phyloP scores from a whole-genome alignment of 2,113 vertebrate species.

The Prietella phreatophila region DNA sequence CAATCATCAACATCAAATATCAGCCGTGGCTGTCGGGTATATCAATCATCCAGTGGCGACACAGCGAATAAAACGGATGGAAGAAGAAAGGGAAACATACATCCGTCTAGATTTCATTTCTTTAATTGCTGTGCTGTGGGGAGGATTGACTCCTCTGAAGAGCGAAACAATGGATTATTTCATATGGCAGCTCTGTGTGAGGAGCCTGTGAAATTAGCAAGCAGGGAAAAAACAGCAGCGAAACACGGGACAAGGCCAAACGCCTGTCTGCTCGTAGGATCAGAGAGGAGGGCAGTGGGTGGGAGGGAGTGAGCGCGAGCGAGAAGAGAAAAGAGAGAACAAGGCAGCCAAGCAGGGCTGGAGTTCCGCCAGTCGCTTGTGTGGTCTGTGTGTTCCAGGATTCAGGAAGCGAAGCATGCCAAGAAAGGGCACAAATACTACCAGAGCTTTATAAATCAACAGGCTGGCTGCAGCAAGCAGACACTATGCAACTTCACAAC shows the following conservation, averaged over 20 bases:
- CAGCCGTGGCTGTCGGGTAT: constrained; percentile 42
- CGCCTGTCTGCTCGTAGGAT: constrained; percentile 43
- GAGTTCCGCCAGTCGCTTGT: constrained; percentile 56
- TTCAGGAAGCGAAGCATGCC: constrained; percentile 55
- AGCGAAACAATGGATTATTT: constrained; percentile 74
- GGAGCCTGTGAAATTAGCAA: constrained; percentile 51
- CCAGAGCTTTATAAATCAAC: constrained; percentile 52
- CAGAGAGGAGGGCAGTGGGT: constrained; percentile 42
- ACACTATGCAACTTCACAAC: constrained; percentile 43
- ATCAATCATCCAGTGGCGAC: constrained; percentile 60
- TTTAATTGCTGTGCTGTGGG: constrained; percentile 66
- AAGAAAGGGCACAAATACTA: constrained; percentile 58
- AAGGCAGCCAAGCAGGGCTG: constrained; percentile 53
- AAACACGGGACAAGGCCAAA: constrained; percentile 49
- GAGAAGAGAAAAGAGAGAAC: constrained; percentile 34
- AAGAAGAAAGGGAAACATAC: constrained; percentile 60
- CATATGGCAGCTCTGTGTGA: constrained; percentile 59
- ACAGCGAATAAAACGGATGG: constrained; percentile 65
- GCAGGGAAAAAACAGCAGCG: constrained; percentile 22
- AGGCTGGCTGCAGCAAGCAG: constrained; percentile 46
- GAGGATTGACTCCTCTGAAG: constrained; percentile 59
- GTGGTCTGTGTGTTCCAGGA: constrained; percentile 60
- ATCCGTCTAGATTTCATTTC: constrained; percentile 67
- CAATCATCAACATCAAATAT: constrained; percentile 50
- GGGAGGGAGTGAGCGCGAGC: constrained; percentile 32